Evolutionary conservation across 2,797 vertebrate genomes (phyloP).

Genomic region (Sebastes taczanowskii): DNA sequence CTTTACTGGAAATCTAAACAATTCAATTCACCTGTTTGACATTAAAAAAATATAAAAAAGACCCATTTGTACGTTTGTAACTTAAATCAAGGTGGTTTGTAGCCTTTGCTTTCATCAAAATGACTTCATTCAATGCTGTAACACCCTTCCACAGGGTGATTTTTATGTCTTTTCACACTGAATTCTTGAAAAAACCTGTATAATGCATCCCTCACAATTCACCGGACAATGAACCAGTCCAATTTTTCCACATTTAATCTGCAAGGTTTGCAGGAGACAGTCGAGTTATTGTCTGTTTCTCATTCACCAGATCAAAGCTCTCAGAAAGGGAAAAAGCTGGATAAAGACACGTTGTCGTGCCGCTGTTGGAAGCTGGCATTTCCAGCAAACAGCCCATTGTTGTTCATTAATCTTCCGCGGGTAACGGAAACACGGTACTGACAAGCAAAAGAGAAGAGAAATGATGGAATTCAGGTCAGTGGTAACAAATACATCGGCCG

Average conservation of each 20-base stretch:
- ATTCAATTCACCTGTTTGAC: not conserved
- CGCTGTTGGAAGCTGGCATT: slow-evolving; percentile 9
- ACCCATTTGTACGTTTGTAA: not conserved
- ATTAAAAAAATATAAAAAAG: not conserved
- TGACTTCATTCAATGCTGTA: not conserved
- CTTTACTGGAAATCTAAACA: not conserved
- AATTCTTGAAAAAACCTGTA: not conserved
- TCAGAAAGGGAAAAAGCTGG: not conserved
- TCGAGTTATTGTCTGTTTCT: not conserved
- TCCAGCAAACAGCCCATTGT: slow-evolving; percentile 10
- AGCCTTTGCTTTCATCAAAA: not conserved
- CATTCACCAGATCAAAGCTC: slow-evolving; percentile 33
- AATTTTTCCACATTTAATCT: slow-evolving; percentile 4
- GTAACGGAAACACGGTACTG: not conserved
- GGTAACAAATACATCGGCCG: not conserved
- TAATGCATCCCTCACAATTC: not conserved
- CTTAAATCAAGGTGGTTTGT: not conserved
- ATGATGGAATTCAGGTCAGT: slow-evolving; percentile 1
- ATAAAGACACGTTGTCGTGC: slow-evolving; percentile 4
- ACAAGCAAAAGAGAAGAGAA: not conserved
- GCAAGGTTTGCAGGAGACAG: not conserved
- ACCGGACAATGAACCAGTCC: not conserved
- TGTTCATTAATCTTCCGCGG: slow-evolving; percentile 5
- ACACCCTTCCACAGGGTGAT: not conserved
- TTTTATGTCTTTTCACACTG: not conserved